A percentile compares a stretch with the other conserved stretches of the same genome.
phyloP scores from a whole-genome alignment of 2,113 vertebrate genomes.

The Eupsittula cactorum region DNA sequence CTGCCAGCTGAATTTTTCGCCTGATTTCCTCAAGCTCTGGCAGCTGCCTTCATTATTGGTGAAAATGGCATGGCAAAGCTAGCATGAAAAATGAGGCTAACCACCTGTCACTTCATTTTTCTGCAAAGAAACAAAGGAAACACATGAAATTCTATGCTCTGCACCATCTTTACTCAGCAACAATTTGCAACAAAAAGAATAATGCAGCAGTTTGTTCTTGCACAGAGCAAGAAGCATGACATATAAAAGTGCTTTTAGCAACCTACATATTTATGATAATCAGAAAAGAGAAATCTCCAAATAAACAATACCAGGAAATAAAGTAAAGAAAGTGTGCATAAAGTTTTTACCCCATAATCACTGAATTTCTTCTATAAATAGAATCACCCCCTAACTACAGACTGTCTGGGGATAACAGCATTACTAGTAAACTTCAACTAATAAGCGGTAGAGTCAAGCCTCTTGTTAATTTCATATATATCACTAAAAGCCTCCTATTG shows the following conservation, averaged over 20 bases:
- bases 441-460: neutral
- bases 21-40: conserved; percentile 67
- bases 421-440: neutral
- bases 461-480: neutral
- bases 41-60: conserved; percentile 70
- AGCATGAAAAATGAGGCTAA: conserved; percentile 72
- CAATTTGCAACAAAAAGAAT: conserved; percentile 32
- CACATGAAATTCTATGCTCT: conserved; percentile 24
- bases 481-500: conserved; percentile 11
- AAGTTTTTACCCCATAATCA: neutral
- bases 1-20: conserved; percentile 74
- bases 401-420: neutral
- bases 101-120: conserved; percentile 68
- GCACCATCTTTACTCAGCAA: conserved; percentile 28
- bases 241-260: conserved; percentile 6
- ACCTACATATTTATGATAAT: conserved; percentile 38
- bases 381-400: neutral
- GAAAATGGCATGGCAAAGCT: conserved; percentile 65
- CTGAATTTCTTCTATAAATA: neutral
- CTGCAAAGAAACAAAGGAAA: conserved; percentile 66
- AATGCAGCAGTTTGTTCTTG: conserved; percentile 1
- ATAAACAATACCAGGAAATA: neutral
- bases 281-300: neutral
- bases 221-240: neutral
- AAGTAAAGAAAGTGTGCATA: neutral